Base-by-base conservation (phyloP, 2,888 invertebrate genomes). In the Rhabditophanes sp. region DNA sequence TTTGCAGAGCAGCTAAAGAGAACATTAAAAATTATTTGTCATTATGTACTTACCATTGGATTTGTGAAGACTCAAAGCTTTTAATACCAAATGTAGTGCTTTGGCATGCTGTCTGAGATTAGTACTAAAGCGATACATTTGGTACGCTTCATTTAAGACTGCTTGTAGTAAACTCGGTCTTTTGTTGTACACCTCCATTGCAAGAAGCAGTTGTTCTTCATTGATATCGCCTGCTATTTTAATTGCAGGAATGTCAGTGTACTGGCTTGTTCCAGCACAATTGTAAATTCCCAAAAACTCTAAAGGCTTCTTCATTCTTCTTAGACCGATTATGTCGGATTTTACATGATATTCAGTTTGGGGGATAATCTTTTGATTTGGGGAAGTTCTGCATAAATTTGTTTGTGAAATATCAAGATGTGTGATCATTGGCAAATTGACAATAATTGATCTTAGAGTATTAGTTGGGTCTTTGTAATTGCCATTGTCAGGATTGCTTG, bases 201-300 rank as follows among this genome's bases (percentile, higher is more conserved):
- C 82, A 17, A 79, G 76, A 19, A 90, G 67, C 34, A 90, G 79
- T 69, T 90, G 88, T 44, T 46, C 31, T 25, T 46, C 46, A 6
- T 36, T 41, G 15, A 33, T 25, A 18, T 46, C 46, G 12, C 44
- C 37, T 18, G 48, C 37, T 1, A 43, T 24, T 35, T 37, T 18
- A 11, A 32, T 41, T 3, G 90, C 88, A 20, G 88, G 88, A 55
- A 90, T 81, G 66, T 84, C 81, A 65, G 80, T 78, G 41, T 87
- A 74, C 50, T 80, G 78, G 65, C 84, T 85, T 16, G 88, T 85
- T 65, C 79, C 81, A 68, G 84, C 76, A 26, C 88, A 84, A 44
- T 81, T 80, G 65, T 87, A 84, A 4, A 93, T 71, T 1, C 90
- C 90, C 9, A 93, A 74, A 68, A 84, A 93, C 58, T 83, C 78